Percentiles rank a stretch among this genome's conserved stretches.
Evolutionary conservation across 1,140 invertebrate genomes (phyloP).

Genomic region (Drosophila kohkoa): DNA sequence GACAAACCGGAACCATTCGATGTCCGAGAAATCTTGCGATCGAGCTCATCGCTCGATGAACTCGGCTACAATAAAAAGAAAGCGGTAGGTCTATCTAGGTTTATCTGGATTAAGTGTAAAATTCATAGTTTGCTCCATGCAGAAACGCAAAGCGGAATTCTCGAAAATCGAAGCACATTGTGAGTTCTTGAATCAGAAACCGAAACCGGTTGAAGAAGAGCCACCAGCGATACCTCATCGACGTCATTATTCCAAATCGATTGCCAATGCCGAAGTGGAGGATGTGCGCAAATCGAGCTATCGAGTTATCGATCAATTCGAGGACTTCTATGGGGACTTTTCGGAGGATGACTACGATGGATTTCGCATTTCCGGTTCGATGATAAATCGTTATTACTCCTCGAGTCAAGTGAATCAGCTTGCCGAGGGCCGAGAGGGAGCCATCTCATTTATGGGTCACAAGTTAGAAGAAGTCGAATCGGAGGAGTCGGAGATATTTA

Average conservation of each 20-base stretch:
- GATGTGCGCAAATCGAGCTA: not conserved
- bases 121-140: not conserved
- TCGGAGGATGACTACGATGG: not conserved
- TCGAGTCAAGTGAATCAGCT: not conserved
- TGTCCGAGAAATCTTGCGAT: conserved; percentile 37
- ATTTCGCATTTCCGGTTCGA: too few species aligned
- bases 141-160: conserved; percentile 60
- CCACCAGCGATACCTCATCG: not conserved
- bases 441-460: not conserved
- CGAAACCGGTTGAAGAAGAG: not conserved
- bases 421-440: not conserved
- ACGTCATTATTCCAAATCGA: not conserved
- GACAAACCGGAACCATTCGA: conserved; percentile 21
- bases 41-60: conserved; percentile 37
- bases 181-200: not conserved
- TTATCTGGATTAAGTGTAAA: too few species aligned
- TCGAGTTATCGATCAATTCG: not conserved
- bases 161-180: conserved; percentile 42
- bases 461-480: not conserved
- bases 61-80: conserved; percentile 36
- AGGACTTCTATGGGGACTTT: not conserved
- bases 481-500: conserved; percentile 26
- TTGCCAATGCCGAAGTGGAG: not conserved
- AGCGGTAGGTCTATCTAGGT: conserved; percentile 9
- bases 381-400: not conserved